These are phyloP conservation scores for Sphaerophoria rueppellii DNA, from an alignment of 2,888 invertebrate species.

Conservation along the genomic window DNA sequence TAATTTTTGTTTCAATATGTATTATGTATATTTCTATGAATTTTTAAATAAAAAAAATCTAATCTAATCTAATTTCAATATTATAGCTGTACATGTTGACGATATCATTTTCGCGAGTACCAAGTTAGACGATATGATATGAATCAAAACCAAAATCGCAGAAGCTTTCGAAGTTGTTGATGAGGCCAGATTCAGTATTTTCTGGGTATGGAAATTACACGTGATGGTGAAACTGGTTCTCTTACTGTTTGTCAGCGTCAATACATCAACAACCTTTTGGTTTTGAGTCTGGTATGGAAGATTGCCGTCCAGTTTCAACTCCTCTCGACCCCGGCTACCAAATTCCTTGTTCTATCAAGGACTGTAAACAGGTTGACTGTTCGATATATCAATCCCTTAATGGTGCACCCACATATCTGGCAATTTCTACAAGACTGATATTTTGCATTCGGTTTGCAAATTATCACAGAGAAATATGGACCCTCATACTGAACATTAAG, in stretches of 20 bases:
- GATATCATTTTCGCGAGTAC: too few species aligned
- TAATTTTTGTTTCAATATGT: too few species aligned
- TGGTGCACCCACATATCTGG: background rate
- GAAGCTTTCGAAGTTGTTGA: background rate
- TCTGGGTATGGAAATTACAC: background rate
- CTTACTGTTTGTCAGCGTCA: constrained; percentile 5
- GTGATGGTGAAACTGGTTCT: background rate
- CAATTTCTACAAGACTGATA: background rate
- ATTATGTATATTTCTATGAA: too few species aligned
- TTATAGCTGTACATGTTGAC: background rate
- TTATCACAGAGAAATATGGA: background rate
- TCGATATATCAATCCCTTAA: background rate
- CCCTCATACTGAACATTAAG: background rate
- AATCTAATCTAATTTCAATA: constrained; percentile 2
- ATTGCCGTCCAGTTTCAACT: constrained; percentile 3
- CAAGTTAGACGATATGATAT: too few species aligned
- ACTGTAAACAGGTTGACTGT: background rate
- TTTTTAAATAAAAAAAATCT: too few species aligned
- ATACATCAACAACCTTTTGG: background rate
- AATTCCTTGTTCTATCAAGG: background rate
- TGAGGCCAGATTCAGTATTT: background rate
- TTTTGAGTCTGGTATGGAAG: background rate
- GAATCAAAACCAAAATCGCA: too few species aligned
- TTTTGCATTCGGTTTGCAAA: background rate
- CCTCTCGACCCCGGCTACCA: constrained; percentile 1